A percentile compares a stretch with the other conserved stretches of the same genome.
Evolutionary conservation across 2,113 vertebrate species (phyloP).

Genomic region (Otolemur garnettii): DNA sequence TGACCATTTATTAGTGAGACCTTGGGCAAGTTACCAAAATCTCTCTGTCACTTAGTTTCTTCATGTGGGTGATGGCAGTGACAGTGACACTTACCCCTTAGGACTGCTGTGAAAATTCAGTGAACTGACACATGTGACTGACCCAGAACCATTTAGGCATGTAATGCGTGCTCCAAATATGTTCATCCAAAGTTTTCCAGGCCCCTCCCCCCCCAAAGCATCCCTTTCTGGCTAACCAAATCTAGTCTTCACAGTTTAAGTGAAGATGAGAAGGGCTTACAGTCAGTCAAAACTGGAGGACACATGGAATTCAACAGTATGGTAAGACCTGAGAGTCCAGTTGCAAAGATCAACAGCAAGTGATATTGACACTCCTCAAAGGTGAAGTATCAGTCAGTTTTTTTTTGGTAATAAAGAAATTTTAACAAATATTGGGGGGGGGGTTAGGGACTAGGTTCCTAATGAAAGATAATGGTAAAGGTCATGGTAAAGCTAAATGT

Average conservation of each 20-base stretch:
- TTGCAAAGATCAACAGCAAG: slow-evolving; percentile 33
- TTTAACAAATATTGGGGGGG: background rate
- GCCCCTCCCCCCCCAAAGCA: background rate
- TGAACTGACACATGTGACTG: background rate
- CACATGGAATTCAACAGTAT: background rate
- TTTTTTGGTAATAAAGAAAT: slow-evolving; percentile 25
- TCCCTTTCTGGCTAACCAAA: background rate
- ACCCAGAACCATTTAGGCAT: background rate
- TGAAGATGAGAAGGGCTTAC: background rate
- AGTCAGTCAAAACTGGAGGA: background rate
- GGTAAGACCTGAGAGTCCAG: background rate
- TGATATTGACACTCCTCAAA: slow-evolving; percentile 44
- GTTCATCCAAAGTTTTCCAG: background rate
- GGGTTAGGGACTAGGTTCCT: background rate
- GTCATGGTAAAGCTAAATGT: background rate
- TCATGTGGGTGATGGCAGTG: background rate
- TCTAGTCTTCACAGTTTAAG: background rate
- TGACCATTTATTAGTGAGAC: background rate
- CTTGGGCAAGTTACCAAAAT: background rate
- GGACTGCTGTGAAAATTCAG: background rate
- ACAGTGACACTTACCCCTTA: background rate
- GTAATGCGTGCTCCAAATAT: background rate
- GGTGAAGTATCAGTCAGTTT: background rate
- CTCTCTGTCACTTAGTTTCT: background rate
- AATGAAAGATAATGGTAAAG: slow-evolving; percentile 2